Evolutionary conservation across 2,888 invertebrate species (phyloP), one percentile per base, ranked within the genome.

Genomic region (Creontiades dilutus): DNA sequence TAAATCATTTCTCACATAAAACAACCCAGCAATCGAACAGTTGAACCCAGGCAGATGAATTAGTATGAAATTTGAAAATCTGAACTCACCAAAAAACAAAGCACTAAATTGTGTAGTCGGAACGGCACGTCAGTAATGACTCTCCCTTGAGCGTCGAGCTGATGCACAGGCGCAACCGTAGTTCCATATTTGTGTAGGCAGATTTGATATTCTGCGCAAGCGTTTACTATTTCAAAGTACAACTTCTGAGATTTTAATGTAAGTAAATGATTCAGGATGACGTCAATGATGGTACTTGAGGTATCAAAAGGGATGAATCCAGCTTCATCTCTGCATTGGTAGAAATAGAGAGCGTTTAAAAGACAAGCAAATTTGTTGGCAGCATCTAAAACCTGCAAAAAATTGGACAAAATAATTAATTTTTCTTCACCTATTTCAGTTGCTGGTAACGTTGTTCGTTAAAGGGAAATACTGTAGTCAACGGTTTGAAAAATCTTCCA

Each of bases 241-340:
- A 82, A 12, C 16, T 19, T 16, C 37, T 19, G 82, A 19, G 47
- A 19, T 19, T 16, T 19, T 19, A 82, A 12, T 12, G n/a, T 9
- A 19, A 16, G n/a, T 3, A 82, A 47, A 19, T 82, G 52, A 4
- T 82, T 52, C 19, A 82, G 48, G n/a, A 82, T 52, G 7, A 52
- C 16, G 52, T 82, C 82, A 5, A 48, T 46, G 9, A 82, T 19
- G 27, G n/a, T 19, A 0, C 13, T 46, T n/a, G 82, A 11, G 19
- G 47, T 19, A 13, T 48, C 27, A 47, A 52, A 52, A n/a, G 82
- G 82, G 4, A 82, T 52, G 11, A 82, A 48, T 9, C 82, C 82
- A 48, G 37, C 47, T 48, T 82, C 82, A 19, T 82, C 52, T 48
- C n/a, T 82, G 82, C 47, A n/a, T 27, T 82, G 82, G n/a, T 82